Evolutionary conservation across 2,888 invertebrate genomes (phyloP).

Genomic region (Vesta saturnalis): DNA sequence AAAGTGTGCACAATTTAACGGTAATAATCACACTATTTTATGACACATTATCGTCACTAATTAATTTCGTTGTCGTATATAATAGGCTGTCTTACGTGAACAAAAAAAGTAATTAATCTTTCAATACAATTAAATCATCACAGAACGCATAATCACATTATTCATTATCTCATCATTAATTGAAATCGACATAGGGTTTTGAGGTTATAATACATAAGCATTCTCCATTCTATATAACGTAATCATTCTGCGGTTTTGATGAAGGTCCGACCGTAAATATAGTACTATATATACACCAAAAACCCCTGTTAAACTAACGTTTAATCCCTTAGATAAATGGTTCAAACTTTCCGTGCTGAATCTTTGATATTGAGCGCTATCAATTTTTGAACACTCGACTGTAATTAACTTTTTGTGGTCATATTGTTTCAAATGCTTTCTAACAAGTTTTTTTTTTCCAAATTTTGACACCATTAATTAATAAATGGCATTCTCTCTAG

Average conservation of each 20-base stretch:
- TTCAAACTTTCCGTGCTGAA: slow-evolving; percentile 11
- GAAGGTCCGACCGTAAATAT: slow-evolving; percentile 27
- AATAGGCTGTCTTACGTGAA: too few species aligned
- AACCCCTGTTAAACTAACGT: slow-evolving; percentile 22
- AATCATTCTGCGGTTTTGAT: slow-evolving; percentile 23
- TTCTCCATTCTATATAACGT: slow-evolving; percentile 14
- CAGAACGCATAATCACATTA: not conserved
- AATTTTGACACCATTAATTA: not conserved
- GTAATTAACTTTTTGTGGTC: too few species aligned
- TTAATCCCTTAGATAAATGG: slow-evolving; percentile 13
- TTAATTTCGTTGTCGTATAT: too few species aligned
- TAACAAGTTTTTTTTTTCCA: not conserved
- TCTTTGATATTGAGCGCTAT: not conserved
- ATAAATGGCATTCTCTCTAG: too few species aligned
- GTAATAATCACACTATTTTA: too few species aligned
- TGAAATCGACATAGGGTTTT: slow-evolving; percentile 14
- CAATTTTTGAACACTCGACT: not conserved
- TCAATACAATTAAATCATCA: not conserved
- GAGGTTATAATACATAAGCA: slow-evolving; percentile 18
- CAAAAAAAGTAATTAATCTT: not conserved
- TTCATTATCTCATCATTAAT: slow-evolving; percentile 16
- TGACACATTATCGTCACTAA: too few species aligned
- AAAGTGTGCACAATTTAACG: too few species aligned
- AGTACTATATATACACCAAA: slow-evolving; percentile 24
- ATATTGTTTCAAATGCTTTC: not conserved